Evolutionary conservation across 2,797 vertebrate species (phyloP).

Genomic region (Anolis apletophallus): DNA sequence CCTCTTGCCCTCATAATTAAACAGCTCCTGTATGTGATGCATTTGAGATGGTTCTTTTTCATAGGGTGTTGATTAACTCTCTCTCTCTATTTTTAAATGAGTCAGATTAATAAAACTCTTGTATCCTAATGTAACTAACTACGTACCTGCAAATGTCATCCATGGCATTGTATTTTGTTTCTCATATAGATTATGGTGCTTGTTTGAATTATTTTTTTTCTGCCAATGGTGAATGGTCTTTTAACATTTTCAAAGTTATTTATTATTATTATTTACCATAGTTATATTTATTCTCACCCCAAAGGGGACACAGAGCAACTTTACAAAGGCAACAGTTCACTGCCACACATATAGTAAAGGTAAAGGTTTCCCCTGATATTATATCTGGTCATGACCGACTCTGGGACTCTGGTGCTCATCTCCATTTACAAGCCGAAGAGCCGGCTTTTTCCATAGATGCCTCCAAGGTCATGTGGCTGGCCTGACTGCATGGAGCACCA

Average conservation of each 20-base stretch:
- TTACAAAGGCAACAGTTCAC: no score
- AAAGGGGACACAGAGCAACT: no score
- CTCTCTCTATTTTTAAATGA: conserved; percentile 45
- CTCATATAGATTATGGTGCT: conserved; percentile 55
- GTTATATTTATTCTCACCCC: no score
- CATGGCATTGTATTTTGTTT: conserved; percentile 69
- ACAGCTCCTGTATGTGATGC: conserved; percentile 47
- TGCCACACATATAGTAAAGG: no score
- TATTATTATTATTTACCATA: no score
- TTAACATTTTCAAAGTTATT: conserved; percentile 40
- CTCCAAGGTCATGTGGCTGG: no score
- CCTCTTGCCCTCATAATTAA: conserved; percentile 51
- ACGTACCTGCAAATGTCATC: conserved; percentile 62
- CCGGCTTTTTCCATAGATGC: no score
- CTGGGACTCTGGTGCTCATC: no score
- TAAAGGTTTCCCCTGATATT: no score
- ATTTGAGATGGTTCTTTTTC: conserved; percentile 4
- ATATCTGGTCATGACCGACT: no score
- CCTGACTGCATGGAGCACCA: no score
- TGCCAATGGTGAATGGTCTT: conserved; percentile 58
- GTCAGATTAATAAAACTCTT: background rate
- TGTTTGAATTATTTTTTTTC: conserved; percentile 62
- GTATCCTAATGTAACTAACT: conserved; percentile 22
- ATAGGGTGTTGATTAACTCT: background rate
- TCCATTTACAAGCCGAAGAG: no score